These are phyloP conservation scores for Popillia japonica DNA, from an alignment of 1,140 invertebrate genomes.

Conservation along the genomic window DNA sequence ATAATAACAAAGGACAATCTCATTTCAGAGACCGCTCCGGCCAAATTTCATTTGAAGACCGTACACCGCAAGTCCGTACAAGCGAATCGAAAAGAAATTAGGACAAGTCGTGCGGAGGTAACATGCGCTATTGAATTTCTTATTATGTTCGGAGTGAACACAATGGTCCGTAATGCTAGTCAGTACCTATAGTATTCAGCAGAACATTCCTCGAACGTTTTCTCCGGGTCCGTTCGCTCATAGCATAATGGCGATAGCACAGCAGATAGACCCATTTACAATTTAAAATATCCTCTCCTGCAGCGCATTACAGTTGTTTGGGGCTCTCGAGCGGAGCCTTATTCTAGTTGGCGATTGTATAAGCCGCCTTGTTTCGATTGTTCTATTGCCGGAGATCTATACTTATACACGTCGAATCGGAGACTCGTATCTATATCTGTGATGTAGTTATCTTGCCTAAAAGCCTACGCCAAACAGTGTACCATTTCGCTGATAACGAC, in stretches of 20 bases:
- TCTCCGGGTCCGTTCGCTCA: neutral
- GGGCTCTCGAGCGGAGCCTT: too few species aligned
- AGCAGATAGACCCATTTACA: constrained; percentile 18
- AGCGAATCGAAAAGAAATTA: constrained; percentile 17
- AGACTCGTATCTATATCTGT: too few species aligned
- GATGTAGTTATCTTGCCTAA: too few species aligned
- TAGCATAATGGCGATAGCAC: neutral
- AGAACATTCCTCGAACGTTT: neutral
- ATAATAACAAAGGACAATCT: too few species aligned
- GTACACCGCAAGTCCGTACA: neutral
- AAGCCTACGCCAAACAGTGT: too few species aligned
- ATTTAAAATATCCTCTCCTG: constrained; percentile 10
- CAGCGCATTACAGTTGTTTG: neutral
- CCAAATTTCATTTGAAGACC: too few species aligned
- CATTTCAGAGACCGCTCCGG: too few species aligned
- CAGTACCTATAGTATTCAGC: neutral
- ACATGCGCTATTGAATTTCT: constrained; percentile 20
- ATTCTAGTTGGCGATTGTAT: too few species aligned
- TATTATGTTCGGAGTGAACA: constrained; percentile 5
- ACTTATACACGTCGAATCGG: too few species aligned
- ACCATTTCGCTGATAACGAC: too few species aligned
- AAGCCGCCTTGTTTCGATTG: too few species aligned
- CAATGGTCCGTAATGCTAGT: constrained; percentile 17
- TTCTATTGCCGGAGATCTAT: too few species aligned
- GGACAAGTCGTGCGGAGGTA: constrained; percentile 11